These are phyloP conservation scores for Ophiodon elongatus DNA, from an alignment of 2,113 vertebrate genomes.

Conservation along the genomic window DNA sequence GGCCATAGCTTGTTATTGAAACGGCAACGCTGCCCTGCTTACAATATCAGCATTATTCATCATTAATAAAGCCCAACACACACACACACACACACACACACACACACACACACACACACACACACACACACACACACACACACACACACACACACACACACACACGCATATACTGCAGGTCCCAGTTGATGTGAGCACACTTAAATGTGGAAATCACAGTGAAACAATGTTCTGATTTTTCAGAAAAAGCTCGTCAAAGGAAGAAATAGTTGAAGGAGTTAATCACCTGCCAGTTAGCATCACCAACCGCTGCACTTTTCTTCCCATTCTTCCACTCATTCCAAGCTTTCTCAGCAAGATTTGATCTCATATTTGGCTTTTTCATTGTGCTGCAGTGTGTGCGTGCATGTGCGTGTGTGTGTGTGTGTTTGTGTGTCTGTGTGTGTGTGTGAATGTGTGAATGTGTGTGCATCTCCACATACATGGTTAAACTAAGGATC, in stretches of 20 bases:
- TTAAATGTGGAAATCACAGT: conserved; percentile 21
- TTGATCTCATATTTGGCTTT: conserved; percentile 66
- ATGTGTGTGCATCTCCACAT: conserved; percentile 57
- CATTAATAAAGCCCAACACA: conserved; percentile 43
- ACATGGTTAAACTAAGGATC: conserved; percentile 63
- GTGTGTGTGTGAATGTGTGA: conserved; percentile 11
- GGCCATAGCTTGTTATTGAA: background rate
- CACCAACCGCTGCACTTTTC: conserved; percentile 29
- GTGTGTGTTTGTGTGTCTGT: conserved; percentile 10
- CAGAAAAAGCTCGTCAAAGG: conserved; percentile 20
- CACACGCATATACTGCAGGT: conserved; percentile 8
- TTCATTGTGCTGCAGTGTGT: conserved; percentile 26
- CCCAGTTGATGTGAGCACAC: conserved; percentile 25
- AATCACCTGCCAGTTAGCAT: conserved; percentile 68
- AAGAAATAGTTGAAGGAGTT: conserved; percentile 47
- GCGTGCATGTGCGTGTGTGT: conserved; percentile 1
- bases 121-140: too few species aligned
- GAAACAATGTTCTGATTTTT: conserved; percentile 18
- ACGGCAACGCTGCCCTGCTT: conserved; percentile 1
- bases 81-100: too few species aligned
- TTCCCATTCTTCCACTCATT: conserved; percentile 22
- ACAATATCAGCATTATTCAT: conserved; percentile 32
- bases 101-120: too few species aligned
- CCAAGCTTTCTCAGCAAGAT: conserved; percentile 46
- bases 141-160: too few species aligned